phyloP scores from a whole-genome alignment of 2,797 vertebrate species.

The Orientallactaga sibirica region DNA sequence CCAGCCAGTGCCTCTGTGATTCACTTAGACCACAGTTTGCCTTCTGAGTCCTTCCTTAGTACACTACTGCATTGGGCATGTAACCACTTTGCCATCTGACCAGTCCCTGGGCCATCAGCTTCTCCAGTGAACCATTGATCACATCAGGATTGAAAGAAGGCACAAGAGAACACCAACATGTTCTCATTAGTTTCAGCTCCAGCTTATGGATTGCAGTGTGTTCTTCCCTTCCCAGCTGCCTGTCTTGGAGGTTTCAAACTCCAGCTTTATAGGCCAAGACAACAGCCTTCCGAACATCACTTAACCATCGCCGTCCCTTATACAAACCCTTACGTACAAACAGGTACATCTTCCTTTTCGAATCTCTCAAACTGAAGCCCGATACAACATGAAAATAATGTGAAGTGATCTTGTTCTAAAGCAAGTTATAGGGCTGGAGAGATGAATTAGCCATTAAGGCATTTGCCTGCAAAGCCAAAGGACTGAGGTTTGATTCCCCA shows the following conservation, averaged over 20 bases:
- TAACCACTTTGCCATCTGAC: not conserved
- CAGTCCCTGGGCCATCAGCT: not conserved
- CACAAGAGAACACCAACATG: not conserved
- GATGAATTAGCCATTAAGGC: no score
- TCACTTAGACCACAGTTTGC: fast-evolving
- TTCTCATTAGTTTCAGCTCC: not conserved
- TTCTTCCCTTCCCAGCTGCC: not conserved
- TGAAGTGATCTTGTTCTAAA: not conserved
- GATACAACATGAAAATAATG: not conserved
- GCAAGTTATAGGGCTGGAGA: no score
- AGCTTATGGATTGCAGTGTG: not conserved
- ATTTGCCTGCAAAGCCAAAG: no score
- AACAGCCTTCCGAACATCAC: not conserved
- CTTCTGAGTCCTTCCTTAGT: not conserved
- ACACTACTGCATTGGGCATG: no score
- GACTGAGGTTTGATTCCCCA: no score
- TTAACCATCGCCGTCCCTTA: not conserved
- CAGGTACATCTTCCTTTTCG: not conserved
- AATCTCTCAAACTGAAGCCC: not conserved
- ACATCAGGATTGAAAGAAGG: not conserved
- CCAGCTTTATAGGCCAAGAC: not conserved
- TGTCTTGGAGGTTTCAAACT: not conserved
- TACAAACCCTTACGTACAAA: not conserved
- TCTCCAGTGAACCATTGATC: not conserved
- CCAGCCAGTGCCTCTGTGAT: no score